A percentile compares a stretch with the other conserved stretches of the same genome.
These are phyloP conservation scores for Melanotaenia pygmaea DNA, from an alignment of 2,797 vertebrate species.

Conservation along the genomic window DNA sequence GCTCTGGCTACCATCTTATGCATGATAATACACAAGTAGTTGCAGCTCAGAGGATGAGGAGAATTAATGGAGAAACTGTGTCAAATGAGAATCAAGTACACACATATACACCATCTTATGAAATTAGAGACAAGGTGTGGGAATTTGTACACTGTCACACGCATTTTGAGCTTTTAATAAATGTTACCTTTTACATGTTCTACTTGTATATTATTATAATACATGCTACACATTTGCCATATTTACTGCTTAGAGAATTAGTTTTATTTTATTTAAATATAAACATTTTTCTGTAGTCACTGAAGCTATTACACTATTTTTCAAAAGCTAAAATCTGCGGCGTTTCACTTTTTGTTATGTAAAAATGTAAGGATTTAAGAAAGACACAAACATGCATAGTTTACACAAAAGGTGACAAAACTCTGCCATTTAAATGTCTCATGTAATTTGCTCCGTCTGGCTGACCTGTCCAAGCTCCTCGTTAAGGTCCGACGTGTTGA, in stretches of 20 bases:
- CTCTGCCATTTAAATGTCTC: not conserved
- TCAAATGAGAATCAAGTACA: not conserved
- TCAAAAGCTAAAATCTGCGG: not conserved
- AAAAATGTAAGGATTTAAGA: not conserved
- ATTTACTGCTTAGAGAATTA: not conserved
- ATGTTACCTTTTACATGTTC: not conserved
- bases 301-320: not conserved
- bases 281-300: not conserved
- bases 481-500: conserved; percentile 98
- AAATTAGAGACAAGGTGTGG: not conserved
- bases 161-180: not conserved
- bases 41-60: not conserved
- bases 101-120: not conserved
- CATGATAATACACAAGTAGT: not conserved
- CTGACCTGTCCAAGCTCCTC: conserved; percentile 97
- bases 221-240: not conserved
- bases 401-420: not conserved
- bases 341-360: not conserved
- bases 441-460: not conserved
- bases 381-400: not conserved
- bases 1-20: not conserved
- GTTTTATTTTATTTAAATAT: not conserved
- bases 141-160: not conserved
- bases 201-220: not conserved
- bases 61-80: not conserved